A percentile compares a stretch with the other conserved stretches of the same genome.
Conservation (phyloP, 2,888 invertebrate species). For the Temnothorax rugatulus region DNA sequence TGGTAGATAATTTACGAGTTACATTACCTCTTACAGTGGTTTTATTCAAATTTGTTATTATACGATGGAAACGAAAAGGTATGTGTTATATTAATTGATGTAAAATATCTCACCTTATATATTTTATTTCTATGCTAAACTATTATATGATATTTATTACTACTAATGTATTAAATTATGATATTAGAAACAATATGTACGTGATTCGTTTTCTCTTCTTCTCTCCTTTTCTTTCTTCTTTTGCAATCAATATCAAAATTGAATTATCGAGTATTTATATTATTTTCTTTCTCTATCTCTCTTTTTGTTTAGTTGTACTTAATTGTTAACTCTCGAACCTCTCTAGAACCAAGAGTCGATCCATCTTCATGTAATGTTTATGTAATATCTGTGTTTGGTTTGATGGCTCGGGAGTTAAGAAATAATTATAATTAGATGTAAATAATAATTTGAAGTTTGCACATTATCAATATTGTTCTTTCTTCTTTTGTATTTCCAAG, state of each 20-base stretch:
- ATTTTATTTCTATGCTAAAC: neutral
- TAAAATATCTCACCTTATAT: neutral
- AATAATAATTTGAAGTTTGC: neutral
- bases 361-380: neutral
- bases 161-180: neutral
- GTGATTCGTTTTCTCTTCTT: neutral
- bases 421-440: neutral
- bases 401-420: neutral
- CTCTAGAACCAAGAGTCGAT: neutral
- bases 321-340: neutral
- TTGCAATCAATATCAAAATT: neutral
- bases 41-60: constrained; percentile 34
- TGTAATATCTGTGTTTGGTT: neutral
- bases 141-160: neutral
- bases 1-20: constrained; percentile 53
- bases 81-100: neutral
- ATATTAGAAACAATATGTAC: neutral
- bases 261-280: neutral
- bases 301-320: neutral
- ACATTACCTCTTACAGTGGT: constrained; percentile 41
- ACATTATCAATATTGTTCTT: neutral
- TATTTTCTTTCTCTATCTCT: neutral
- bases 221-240: neutral
- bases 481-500: constrained; percentile 40
- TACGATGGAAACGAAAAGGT: constrained; percentile 53